Evolutionary conservation across 1,140 invertebrate genomes (phyloP).

Genomic region (Drosophila ananassae): DNA sequence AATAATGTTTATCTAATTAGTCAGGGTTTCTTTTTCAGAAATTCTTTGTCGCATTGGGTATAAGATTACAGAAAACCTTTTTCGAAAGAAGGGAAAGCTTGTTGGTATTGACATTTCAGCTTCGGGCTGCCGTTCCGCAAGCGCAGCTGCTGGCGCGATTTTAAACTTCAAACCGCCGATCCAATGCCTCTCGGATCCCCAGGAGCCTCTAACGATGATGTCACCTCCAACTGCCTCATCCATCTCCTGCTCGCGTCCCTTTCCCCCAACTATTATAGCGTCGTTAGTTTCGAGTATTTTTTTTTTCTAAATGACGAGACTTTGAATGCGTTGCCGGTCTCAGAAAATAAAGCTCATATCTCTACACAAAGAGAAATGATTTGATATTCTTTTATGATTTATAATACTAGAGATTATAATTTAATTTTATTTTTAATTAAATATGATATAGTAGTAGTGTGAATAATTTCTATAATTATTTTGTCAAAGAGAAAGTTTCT

Average conservation of each 20-base stretch:
- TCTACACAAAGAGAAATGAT: not conserved
- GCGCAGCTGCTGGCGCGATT: constrained; percentile 32
- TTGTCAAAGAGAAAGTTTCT: not conserved
- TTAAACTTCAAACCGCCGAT: constrained; percentile 44
- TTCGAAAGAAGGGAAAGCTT: not conserved
- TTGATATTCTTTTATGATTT: not conserved
- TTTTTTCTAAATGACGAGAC: constrained; percentile 18
- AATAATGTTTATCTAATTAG: no score
- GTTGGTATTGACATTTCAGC: constrained; percentile 10
- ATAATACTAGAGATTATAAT: not conserved
- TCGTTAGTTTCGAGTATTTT: constrained; percentile 34
- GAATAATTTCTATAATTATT: not conserved
- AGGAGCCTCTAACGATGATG: constrained; percentile 41
- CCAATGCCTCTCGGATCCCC: constrained; percentile 38
- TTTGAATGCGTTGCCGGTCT: constrained; percentile 18
- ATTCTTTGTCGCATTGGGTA: constrained; percentile 1
- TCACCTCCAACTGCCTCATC: constrained; percentile 36
- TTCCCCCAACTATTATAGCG: constrained; percentile 5
- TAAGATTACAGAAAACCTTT: not conserved
- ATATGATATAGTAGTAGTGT: no score
- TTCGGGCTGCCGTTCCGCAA: constrained; percentile 11
- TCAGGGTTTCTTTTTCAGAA: not conserved
- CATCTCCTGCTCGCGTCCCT: constrained; percentile 12
- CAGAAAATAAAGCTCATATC: constrained; percentile 17
- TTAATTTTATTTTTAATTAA: no score